A percentile compares a stretch with the other conserved stretches of the same genome.
Conservation (phyloP, 2,888 invertebrate species). For the Synergus gifuensis region DNA sequence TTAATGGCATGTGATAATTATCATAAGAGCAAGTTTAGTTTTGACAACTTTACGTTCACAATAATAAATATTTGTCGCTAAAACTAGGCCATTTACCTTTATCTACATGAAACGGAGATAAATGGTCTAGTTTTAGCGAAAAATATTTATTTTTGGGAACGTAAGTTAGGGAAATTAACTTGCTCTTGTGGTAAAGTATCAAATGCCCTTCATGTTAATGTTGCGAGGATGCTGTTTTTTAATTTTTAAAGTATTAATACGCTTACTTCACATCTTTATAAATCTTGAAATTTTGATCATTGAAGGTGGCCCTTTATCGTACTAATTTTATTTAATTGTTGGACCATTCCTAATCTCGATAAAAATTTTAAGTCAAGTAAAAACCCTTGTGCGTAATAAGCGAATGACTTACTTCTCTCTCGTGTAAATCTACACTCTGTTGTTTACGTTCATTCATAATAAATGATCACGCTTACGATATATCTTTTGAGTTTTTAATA, state of each 20-base stretch:
- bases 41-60: too few species aligned
- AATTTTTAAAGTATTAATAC: neutral
- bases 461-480: slow-evolving; percentile 78
- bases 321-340: slow-evolving; percentile 44
- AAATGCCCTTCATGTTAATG: neutral
- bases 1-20: neutral
- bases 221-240: neutral
- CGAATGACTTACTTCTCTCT: slow-evolving; percentile 74
- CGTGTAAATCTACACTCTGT: slow-evolving; percentile 77
- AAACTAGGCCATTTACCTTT: too few species aligned
- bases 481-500: slow-evolving; percentile 56
- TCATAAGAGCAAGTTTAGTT: too few species aligned
- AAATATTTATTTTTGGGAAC: too few species aligned
- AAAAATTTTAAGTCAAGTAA: slow-evolving; percentile 70
- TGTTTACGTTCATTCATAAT: slow-evolving; percentile 78
- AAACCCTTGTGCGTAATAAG: slow-evolving; percentile 71
- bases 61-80: too few species aligned
- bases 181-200: too few species aligned
- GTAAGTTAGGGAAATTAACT: too few species aligned
- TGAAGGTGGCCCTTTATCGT: neutral
- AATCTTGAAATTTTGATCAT: neutral
- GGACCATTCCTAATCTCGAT: slow-evolving; percentile 69
- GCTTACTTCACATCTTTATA: neutral
- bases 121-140: too few species aligned
- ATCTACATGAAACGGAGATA: too few species aligned